Percentiles rank a stretch among this genome's conserved stretches.
Evolutionary conservation across 1,140 invertebrate species (phyloP).

Genomic region (Wasmannia auropunctata): DNA sequence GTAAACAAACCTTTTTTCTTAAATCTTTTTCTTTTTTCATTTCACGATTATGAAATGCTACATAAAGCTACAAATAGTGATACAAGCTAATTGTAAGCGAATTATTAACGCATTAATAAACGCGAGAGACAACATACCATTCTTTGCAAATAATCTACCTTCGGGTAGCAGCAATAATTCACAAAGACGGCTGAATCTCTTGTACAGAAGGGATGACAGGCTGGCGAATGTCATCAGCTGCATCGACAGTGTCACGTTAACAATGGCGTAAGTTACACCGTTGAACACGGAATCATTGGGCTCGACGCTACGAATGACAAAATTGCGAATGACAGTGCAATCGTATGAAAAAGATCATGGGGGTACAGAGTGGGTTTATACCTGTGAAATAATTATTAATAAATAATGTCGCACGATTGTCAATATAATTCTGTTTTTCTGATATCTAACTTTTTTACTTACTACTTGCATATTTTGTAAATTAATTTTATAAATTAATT

Average conservation of each 20-base stretch:
- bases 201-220: slow-evolving; percentile 58
- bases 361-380: not conserved
- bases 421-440: not conserved
- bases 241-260: slow-evolving; percentile 63
- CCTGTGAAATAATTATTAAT: not conserved
- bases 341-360: not conserved
- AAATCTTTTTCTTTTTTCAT: not conserved
- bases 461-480: not conserved
- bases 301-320: slow-evolving; percentile 56
- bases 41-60: too few species aligned
- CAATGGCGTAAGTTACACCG: slow-evolving; percentile 55
- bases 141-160: slow-evolving; percentile 55
- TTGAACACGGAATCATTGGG: slow-evolving; percentile 50
- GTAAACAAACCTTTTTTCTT: not conserved
- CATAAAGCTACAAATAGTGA: not conserved
- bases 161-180: slow-evolving; percentile 44
- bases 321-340: not conserved
- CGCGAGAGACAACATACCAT: not conserved
- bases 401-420: not conserved
- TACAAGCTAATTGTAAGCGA: not conserved
- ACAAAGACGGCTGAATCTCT: slow-evolving; percentile 63
- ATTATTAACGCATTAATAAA: not conserved
- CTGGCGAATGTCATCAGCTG: slow-evolving; percentile 70
- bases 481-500: not conserved
- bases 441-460: not conserved